Percentiles rank a stretch among this genome's conserved stretches.
These are phyloP conservation scores for Pempheris klunzingeri DNA, from an alignment of 2,797 vertebrate genomes.

Conservation along the genomic window DNA sequence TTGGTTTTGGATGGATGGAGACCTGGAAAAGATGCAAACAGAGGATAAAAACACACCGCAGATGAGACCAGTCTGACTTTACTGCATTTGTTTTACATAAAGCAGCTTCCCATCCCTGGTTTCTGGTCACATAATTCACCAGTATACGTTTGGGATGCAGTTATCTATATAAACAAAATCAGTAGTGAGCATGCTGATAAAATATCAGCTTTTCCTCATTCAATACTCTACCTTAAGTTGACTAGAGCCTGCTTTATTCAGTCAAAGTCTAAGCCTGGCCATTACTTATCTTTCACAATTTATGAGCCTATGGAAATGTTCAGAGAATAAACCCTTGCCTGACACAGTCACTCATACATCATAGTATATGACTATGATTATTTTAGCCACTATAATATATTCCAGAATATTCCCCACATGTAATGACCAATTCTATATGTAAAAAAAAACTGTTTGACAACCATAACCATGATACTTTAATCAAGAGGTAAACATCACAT, in stretches of 20 bases:
- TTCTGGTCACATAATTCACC: neutral
- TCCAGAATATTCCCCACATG: neutral
- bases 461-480: neutral
- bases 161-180: neutral
- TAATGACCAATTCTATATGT: neutral
- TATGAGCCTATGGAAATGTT: neutral
- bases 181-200: neutral
- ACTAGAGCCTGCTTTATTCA: neutral
- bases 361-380: neutral
- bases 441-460: neutral
- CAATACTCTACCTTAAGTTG: neutral
- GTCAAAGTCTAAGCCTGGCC: neutral
- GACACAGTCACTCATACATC: neutral
- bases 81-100: conserved; percentile 2
- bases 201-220: neutral
- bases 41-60: neutral
- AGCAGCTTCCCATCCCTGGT: neutral
- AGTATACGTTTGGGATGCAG: neutral
- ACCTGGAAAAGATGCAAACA: conserved; percentile 80
- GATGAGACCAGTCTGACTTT: neutral
- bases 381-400: neutral
- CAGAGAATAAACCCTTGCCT: neutral
- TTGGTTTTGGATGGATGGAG: conserved; percentile 93
- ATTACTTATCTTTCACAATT: neutral
- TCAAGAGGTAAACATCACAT: too few relatives aligned